Evolutionary conservation across 2,113 vertebrate genomes (phyloP).

Genomic region (Entelurus aequoreus): DNA sequence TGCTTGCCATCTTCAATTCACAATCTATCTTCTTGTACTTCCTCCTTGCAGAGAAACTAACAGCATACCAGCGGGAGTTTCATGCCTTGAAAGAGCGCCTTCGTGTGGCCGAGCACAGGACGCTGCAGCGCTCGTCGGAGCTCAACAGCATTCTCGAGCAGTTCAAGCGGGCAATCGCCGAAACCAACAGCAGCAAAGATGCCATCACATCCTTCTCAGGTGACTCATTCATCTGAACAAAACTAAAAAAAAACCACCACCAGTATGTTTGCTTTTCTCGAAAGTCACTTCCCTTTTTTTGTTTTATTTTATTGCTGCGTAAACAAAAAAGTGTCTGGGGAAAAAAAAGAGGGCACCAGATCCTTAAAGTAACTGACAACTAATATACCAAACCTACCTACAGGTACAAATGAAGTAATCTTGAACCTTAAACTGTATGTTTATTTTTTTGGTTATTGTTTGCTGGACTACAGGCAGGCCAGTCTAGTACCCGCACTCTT

Average conservation of each 20-base stretch:
- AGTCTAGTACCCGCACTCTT: too few relatives aligned
- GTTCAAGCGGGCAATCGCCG: constrained; percentile 85
- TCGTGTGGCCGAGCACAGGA: constrained; percentile 90
- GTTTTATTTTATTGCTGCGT: too few relatives aligned
- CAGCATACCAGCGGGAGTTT: constrained; percentile 94
- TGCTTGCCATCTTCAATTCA: background rate
- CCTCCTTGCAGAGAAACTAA: constrained; percentile 81
- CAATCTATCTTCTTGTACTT: background rate
- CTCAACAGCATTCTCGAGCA: constrained; percentile 90
- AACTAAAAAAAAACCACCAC: background rate
- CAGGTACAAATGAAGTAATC: too few relatives aligned
- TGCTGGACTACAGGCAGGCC: too few relatives aligned
- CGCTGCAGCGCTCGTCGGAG: constrained; percentile 92
- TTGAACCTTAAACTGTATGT: too few relatives aligned
- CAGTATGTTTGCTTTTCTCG: too few relatives aligned
- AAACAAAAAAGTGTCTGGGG: too few relatives aligned
- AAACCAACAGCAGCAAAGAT: constrained; percentile 88
- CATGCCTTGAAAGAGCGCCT: constrained; percentile 93
- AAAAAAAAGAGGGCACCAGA: too few relatives aligned
- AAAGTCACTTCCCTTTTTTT: too few relatives aligned
- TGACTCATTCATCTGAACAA: constrained; percentile 10
- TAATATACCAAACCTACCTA: too few relatives aligned
- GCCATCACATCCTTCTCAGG: constrained; percentile 87
- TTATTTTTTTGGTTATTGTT: too few relatives aligned
- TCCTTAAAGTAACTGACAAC: too few relatives aligned